phyloP scores from a whole-genome alignment of 2,113 vertebrate species.

The Oryzias curvinotus region DNA sequence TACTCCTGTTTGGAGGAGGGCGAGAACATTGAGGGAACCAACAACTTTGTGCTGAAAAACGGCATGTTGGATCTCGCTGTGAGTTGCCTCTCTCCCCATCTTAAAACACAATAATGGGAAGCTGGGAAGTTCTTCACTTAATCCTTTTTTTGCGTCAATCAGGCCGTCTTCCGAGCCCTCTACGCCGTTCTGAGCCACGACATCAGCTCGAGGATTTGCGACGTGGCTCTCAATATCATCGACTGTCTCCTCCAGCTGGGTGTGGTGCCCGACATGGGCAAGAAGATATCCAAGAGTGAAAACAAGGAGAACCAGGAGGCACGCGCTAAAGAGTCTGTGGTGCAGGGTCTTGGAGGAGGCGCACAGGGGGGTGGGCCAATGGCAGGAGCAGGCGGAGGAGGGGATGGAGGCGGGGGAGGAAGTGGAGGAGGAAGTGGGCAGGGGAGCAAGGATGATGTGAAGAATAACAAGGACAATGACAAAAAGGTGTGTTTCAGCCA shows the following conservation, averaged over 20 bases:
- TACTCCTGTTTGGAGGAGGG: conserved; percentile 96
- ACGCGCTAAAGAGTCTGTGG: conserved; percentile 82
- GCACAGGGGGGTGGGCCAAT: conserved; percentile 74
- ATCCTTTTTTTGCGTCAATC: conserved; percentile 10
- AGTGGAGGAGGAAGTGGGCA: conserved; percentile 74
- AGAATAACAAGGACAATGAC: conserved; percentile 88
- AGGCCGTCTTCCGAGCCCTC: conserved; percentile 94
- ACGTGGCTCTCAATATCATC: conserved; percentile 94
- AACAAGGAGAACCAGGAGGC: conserved; percentile 92
- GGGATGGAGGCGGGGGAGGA: conserved; percentile 78
- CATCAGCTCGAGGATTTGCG: conserved; percentile 96
- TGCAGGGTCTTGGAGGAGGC: conserved; percentile 71
- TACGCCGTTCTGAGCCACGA: conserved; percentile 95
- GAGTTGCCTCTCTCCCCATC: conserved; percentile 48
- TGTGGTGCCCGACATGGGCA: conserved; percentile 89
- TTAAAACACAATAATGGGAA: background rate
- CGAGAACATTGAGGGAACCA: conserved; percentile 95
- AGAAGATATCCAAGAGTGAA: conserved; percentile 85
- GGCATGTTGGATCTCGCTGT: conserved; percentile 98
- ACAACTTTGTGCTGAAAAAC: conserved; percentile 96
- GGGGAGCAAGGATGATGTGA: conserved; percentile 85
- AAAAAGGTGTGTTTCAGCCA: conserved; percentile 67
- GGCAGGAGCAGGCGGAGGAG: conserved; percentile 78
- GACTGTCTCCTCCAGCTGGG: conserved; percentile 95
- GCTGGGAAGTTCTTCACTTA: background rate